Base-by-base conservation (phyloP, 37 sponge, comb jelly and placozoan species). In the Tethya wilhelma region DNA sequence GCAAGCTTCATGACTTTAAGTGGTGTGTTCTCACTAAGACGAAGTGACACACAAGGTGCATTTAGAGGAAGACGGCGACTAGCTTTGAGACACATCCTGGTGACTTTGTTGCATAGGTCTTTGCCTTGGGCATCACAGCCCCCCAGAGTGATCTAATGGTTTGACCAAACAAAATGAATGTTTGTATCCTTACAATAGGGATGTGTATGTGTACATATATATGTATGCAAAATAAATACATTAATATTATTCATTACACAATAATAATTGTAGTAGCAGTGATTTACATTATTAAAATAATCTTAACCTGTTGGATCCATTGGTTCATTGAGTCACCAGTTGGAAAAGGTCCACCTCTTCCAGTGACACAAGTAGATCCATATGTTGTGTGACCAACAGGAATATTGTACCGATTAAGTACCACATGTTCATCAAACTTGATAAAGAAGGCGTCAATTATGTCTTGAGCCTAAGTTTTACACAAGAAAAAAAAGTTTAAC, bases 241-340 rank as follows among this genome's bases (percentile, higher is more conserved):
- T 49, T 14, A 19, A 49, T n/a, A 30, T 4, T 64, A 74, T 17
- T 17, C 34, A 2, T 33, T 66, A 66, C 32, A 38, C 60, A 56
- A 44, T 46, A 62, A 39, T 14, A 22, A 28, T 37, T 29, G 30
- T n/a, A n/a, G n/a, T n/a, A n/a, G n/a, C n/a, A n/a, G n/a, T n/a
- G n/a, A n/a, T n/a, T n/a, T n/a, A n/a, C n/a, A n/a, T 11, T 7
- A 60, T n/a, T 59, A 45, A 17, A 39, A 19, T 39, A 34, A 62
- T 8, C 26, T 7, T 20, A 17, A 83, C 83, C 83, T 83, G 83
- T 44, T 83, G 83, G n/a, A 83, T 83, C 83, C 83, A 83, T 39
- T 83, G 83, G 25, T 83, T 83, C 44, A 83, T 29, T 11, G 83
- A 83, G 55, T 83, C 83, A 26, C 83, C 83, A 74, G 83, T 83